Evolutionary conservation across 1,140 invertebrate species (phyloP), one percentile per base, ranked within the genome.

Genomic region (Drosophila nebulosa): DNA sequence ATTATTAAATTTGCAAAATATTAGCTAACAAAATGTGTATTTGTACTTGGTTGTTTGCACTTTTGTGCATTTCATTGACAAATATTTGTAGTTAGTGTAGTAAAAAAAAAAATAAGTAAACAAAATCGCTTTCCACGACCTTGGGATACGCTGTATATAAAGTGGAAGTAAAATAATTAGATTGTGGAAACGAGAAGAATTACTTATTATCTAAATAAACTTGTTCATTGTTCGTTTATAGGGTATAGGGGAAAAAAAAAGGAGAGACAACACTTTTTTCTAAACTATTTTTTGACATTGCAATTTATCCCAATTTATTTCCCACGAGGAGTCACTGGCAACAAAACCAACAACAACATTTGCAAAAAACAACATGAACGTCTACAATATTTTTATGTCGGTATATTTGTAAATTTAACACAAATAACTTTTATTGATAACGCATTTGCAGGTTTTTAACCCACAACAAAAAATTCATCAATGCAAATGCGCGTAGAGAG

Each of bases 341-440:
- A 46, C 39, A 24, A 4, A 24, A 64, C 52, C 18, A 32, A 64
- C 14, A 46, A 32, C 21, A 57, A 58, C 18, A 32, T 35, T 51
- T n/a, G n/a, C n/a, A n/a, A 30, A 57, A 14, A 56, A 22, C 21
- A 65, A 73, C 42, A 42, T 16, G 46, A 71, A 63, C 42, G 59
- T 59, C 51, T 66, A 78, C 55, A 69, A 78, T 68, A 56, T 65
- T 56, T 65, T 56, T 63, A 60, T 46, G 7, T 46, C 7, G 3
- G 9, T 35, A 39, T 14, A 6, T 39, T 6, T 16, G 18, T 16
- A 42, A 6, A 42, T 42, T 42, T 42, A 62, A 59, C 14, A 61
- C 46, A 79, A 77, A 77, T 70, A 84, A 63, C 56, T 63, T 80
- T 84, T 84, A 86, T 86, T 70, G 81, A 84, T 80, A 84, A 74